A percentile compares a stretch with the other conserved stretches of the same genome.
These are phyloP conservation scores for Neodon shergylaensis DNA, from an alignment of 2,113 vertebrate genomes.

Conservation along the genomic window DNA sequence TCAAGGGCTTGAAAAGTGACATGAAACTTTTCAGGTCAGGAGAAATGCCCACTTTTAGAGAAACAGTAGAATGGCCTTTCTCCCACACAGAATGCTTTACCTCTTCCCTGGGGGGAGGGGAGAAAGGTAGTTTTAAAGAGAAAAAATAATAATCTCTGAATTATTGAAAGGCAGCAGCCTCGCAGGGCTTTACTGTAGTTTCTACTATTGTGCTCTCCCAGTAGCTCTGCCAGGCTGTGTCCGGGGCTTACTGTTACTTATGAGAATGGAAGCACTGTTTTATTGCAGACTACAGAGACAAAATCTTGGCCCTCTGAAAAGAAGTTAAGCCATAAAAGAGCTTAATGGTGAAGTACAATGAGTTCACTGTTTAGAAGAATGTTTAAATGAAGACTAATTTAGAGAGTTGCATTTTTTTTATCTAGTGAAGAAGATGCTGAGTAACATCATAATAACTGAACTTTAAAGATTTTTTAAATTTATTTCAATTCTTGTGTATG, in stretches of 20 bases:
- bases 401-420: neutral
- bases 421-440: neutral
- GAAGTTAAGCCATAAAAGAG: neutral
- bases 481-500: neutral
- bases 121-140: neutral
- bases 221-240: neutral
- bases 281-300: neutral
- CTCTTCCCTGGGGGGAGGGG: neutral
- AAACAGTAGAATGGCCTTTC: conserved; percentile 39
- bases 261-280: conserved; percentile 34
- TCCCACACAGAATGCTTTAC: conserved; percentile 57
- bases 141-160: conserved; percentile 49
- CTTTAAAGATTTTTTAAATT: neutral
- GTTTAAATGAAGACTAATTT: neutral
- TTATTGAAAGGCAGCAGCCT: conserved; percentile 59
- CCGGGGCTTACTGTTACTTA: neutral
- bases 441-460: neutral
- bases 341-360: neutral
- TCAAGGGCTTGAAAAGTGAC: conserved; percentile 66
- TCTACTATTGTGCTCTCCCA: neutral
- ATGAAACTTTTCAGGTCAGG: conserved; percentile 63
- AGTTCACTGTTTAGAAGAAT: neutral
- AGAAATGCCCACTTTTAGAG: conserved; percentile 58
- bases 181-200: conserved; percentile 8
- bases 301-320: neutral